These are phyloP conservation scores for Chymomyza amoena DNA, from an alignment of 2,888 invertebrate species.

Conservation along the genomic window DNA sequence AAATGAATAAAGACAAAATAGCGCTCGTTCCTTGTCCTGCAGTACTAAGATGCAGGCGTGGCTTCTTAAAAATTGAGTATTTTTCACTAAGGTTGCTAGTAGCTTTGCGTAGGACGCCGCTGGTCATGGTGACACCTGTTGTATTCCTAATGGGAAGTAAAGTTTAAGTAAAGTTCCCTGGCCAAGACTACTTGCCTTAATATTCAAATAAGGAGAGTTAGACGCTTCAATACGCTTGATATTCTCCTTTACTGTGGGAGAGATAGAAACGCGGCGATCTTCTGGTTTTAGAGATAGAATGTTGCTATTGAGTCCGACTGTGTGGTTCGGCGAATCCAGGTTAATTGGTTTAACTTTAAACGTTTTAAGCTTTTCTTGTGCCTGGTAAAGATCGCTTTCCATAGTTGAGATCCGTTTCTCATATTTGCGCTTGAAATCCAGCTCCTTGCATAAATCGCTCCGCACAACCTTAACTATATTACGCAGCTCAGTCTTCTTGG, in stretches of 20 bases:
- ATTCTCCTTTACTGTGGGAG: slow-evolving; percentile 73
- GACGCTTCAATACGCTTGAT: slow-evolving; percentile 80
- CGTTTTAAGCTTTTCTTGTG: slow-evolving; percentile 62
- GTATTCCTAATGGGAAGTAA: slow-evolving; percentile 51
- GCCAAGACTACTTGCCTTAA: slow-evolving; percentile 81
- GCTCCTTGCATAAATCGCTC: slow-evolving; percentile 76
- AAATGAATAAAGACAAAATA: slow-evolving; percentile 69
- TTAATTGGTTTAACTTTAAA: slow-evolving; percentile 21
- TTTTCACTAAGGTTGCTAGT: slow-evolving; percentile 69
- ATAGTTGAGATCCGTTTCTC: slow-evolving; percentile 72
- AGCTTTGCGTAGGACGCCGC: slow-evolving; percentile 59
- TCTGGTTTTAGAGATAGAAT: slow-evolving; percentile 50
- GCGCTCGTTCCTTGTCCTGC: slow-evolving; percentile 26
- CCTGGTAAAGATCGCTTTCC: slow-evolving; percentile 77
- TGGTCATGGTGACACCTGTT: slow-evolving; percentile 40
- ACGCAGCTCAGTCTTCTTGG: slow-evolving; percentile 77
- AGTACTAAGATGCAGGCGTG: slow-evolving; percentile 58
- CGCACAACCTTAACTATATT: slow-evolving; percentile 78
- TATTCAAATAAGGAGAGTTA: slow-evolving; percentile 82
- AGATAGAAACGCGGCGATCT: slow-evolving; percentile 65
- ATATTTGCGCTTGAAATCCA: slow-evolving; percentile 66
- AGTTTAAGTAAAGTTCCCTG: slow-evolving; percentile 77
- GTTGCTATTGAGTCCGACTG: slow-evolving; percentile 45
- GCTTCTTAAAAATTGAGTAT: slow-evolving; percentile 77
- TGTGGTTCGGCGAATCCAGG: slow-evolving; percentile 31